Base-by-base conservation (phyloP, 92 coral and sea anemone species). In the Umimayanthus chanpuru region DNA sequence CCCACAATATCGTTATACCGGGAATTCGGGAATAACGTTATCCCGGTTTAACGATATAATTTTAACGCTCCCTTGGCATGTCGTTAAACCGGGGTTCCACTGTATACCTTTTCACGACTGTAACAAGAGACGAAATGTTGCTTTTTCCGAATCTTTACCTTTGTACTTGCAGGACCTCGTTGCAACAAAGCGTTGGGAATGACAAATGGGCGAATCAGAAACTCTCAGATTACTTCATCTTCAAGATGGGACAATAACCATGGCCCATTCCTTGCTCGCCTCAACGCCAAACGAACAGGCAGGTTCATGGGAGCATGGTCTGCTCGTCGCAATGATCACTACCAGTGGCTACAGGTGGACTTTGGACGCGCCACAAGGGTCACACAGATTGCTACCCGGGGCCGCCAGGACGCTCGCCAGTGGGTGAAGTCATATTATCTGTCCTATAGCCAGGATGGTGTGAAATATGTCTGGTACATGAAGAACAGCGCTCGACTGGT, bases 141-240 rank as follows among this genome's bases (percentile, higher is more conserved):
- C 23, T 4, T 18, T 30, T 80, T 30, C 44, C 5, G 0, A 28
- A 1, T 20, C 4, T 36, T 66, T 39, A 20, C 28, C 10, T 39
- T 23, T 23, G 7, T 20, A 25, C 29, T 36, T 36, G 70, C 79
- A 92, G 94, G 94, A 7, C 94, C 94, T 44, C 89, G 92, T 15
- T 92, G 94, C 67, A 86, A 92, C 86, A 86, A 82, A 75, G 81
- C 94, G 0, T 65, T 92, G 12, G 94, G 94, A 30, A 89, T 92
- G 92, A 66, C 88, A 47, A 92, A 73, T 81, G 94, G 94, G 29
- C 82, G 86, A 26, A 92, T 92, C 67, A 75, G 77, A 28, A 83
- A 86, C 77, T 30, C 90, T 9, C 92, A 91, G 25, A 89, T 92
- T 72, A 85, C 89, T 78, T 91, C 94, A 23, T 92, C 94, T 21